Conservation (phyloP, 2,888 invertebrate species). For the Scelioninae gen. 1 region DNA sequence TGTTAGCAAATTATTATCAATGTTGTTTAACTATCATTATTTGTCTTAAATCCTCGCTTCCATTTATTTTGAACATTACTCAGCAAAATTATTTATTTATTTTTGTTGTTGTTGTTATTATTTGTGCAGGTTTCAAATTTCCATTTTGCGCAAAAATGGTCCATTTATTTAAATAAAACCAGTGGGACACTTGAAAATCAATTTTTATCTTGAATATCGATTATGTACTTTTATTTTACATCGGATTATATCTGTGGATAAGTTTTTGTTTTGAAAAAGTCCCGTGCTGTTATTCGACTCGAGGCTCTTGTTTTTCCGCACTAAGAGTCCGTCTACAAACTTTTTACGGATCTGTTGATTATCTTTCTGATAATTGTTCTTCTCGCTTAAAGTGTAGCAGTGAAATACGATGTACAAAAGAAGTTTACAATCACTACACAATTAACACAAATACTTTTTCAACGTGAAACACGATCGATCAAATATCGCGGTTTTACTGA, state of each 20-base stretch:
- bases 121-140: no score
- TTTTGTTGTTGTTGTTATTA: no score
- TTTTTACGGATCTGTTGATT: slow-evolving; percentile 68
- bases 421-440: slow-evolving; percentile 61
- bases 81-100: no score
- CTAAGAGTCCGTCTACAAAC: slow-evolving; percentile 53
- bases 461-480: slow-evolving; percentile 29
- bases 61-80: no score
- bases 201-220: slow-evolving; percentile 43
- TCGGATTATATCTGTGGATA: slow-evolving; percentile 50
- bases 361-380: slow-evolving; percentile 68
- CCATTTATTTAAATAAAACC: background rate
- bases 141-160: no score
- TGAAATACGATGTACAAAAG: slow-evolving; percentile 52
- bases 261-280: slow-evolving; percentile 58
- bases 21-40: no score
- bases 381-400: slow-evolving; percentile 49
- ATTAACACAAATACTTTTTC: slow-evolving; percentile 60
- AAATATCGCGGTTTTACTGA: slow-evolving; percentile 4
- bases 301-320: slow-evolving; percentile 41
- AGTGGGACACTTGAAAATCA: slow-evolving; percentile 12
- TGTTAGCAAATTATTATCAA: no score
- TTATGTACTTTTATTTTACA: slow-evolving; percentile 48
- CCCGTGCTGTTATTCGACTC: slow-evolving; percentile 52
- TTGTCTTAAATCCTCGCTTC: no score